Evolutionary conservation across 64 coral and sea anemone genomes (phyloP).

Genomic region (Platygyra sinensis): DNA sequence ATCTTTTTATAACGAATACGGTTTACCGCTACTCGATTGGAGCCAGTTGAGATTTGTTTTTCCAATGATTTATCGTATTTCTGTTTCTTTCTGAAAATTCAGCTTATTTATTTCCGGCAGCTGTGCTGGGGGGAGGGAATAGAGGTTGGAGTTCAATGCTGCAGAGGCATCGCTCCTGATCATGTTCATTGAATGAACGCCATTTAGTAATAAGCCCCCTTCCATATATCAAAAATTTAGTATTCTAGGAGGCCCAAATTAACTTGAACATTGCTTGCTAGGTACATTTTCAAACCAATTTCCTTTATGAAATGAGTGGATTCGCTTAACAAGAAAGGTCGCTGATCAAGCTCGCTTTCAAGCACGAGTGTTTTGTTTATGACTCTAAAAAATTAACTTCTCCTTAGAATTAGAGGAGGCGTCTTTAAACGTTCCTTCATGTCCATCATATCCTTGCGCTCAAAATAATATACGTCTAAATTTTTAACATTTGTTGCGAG

Average conservation of each 20-base stretch:
- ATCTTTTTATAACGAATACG: not conserved
- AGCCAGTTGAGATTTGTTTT: not conserved
- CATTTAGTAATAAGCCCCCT: not conserved
- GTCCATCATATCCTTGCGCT: no score
- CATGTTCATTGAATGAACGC: not conserved
- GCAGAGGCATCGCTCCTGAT: not conserved
- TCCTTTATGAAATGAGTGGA: not conserved
- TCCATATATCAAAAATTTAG: not conserved
- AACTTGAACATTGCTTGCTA: not conserved
- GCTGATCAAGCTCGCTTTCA: not conserved
- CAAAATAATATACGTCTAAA: not conserved
- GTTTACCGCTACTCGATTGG: not conserved
- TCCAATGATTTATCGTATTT: not conserved
- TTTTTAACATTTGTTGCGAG: constrained; percentile 11
- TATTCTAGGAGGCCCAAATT: not conserved
- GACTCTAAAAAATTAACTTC: not conserved
- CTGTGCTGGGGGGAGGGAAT: no score
- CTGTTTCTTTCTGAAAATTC: not conserved
- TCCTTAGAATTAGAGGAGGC: not conserved
- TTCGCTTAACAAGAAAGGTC: not conserved
- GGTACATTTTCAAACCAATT: not conserved
- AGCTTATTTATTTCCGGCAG: no score
- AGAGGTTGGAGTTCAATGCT: constrained; percentile 10
- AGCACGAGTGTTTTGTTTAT: not conserved
- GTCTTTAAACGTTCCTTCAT: no score